phyloP scores from a whole-genome alignment of 2,113 vertebrate genomes.

The Carassius carassius region DNA sequence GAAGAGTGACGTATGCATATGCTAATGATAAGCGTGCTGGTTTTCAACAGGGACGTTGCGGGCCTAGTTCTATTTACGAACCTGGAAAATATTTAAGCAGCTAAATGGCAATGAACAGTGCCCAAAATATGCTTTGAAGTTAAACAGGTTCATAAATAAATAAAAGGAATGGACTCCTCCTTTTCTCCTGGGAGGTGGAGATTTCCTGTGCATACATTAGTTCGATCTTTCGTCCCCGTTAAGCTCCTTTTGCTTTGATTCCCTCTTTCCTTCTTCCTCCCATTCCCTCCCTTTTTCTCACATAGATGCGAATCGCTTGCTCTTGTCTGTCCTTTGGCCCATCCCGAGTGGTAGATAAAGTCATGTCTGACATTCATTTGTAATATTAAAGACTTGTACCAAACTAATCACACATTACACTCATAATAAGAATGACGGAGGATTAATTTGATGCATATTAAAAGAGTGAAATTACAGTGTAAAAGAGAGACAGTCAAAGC shows the following conservation, averaged over 20 bases:
- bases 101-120: slow-evolving; percentile 48
- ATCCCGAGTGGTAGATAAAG: slow-evolving; percentile 35
- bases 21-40: slow-evolving; percentile 12
- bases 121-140: slow-evolving; percentile 59
- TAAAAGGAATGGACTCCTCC: slow-evolving; percentile 46
- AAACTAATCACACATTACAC: slow-evolving; percentile 51
- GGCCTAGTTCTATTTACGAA: slow-evolving; percentile 54
- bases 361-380: slow-evolving; percentile 58
- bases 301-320: not conserved
- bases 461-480: slow-evolving; percentile 47
- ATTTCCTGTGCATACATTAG: slow-evolving; percentile 31
- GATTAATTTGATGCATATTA: slow-evolving; percentile 54
- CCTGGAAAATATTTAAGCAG: slow-evolving; percentile 47
- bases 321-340: not conserved
- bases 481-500: not conserved
- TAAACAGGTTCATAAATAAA: slow-evolving; percentile 60
- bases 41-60: slow-evolving; percentile 38
- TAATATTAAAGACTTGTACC: slow-evolving; percentile 48
- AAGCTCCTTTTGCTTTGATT: slow-evolving; percentile 20
- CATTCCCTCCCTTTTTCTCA: not conserved
- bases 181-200: slow-evolving; percentile 33
- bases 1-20: slow-evolving; percentile 35
- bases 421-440: slow-evolving; percentile 43
- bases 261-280: slow-evolving; percentile 6
- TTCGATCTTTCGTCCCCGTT: not conserved